These are phyloP conservation scores for Drosophila teissieri DNA, from an alignment of 1,140 invertebrate genomes.

Conservation along the genomic window DNA sequence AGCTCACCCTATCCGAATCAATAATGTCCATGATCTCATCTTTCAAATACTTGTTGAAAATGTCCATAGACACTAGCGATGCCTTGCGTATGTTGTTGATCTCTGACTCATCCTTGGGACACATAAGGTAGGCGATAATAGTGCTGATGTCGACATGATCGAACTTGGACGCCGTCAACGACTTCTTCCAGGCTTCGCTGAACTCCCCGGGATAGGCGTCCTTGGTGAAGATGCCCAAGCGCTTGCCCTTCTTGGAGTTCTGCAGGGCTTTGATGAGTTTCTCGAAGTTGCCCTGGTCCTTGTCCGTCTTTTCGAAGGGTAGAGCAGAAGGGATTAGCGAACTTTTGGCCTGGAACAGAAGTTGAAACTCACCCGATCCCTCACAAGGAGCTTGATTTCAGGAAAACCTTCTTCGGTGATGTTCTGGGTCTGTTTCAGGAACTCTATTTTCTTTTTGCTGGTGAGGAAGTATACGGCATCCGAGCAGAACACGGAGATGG, in stretches of 20 bases:
- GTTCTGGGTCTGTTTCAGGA: constrained; percentile 95
- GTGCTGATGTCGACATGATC: constrained; percentile 95
- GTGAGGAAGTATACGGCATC: constrained; percentile 95
- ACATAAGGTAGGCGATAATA: constrained; percentile 94
- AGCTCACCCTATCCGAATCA: constrained; percentile 95
- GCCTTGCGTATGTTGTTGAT: constrained; percentile 97
- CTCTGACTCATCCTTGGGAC: constrained; percentile 97
- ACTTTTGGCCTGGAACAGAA: no score
- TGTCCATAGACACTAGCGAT: constrained; percentile 95
- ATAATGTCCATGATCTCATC: constrained; percentile 99
- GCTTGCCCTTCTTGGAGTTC: constrained; percentile 95
- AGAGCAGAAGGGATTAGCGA: background rate
- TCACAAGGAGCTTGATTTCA: constrained; percentile 93
- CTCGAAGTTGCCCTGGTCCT: constrained; percentile 97
- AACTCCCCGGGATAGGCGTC: constrained; percentile 97
- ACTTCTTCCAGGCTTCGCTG: constrained; percentile 94
- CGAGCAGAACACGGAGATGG: constrained; percentile 95
- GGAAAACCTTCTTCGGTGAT: constrained; percentile 94
- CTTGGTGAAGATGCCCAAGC: constrained; percentile 96
- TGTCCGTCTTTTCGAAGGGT: constrained; percentile 90
- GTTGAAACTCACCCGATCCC: constrained; percentile 92
- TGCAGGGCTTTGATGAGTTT: constrained; percentile 95
- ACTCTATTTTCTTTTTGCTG: constrained; percentile 99
- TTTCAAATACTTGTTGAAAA: constrained; percentile 98
- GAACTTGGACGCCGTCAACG: constrained; percentile 90